These are phyloP conservation scores for Botia kubotai DNA, from an alignment of 2,797 vertebrate genomes.

Conservation along the genomic window DNA sequence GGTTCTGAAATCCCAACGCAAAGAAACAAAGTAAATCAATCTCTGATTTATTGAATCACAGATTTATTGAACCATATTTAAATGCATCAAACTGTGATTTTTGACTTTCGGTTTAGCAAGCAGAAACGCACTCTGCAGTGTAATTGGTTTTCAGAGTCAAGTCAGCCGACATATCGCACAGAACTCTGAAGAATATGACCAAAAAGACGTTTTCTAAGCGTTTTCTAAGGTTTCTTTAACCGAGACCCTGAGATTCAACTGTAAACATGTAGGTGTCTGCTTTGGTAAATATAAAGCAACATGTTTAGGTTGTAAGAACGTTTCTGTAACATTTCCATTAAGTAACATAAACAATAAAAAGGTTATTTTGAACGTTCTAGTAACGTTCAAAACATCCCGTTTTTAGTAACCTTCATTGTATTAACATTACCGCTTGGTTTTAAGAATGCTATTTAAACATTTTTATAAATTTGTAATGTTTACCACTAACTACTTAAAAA, in stretches of 20 bases:
- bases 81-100: slow-evolving; percentile 32
- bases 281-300: not conserved
- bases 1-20: not conserved
- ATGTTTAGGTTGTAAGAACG: no score
- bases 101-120: slow-evolving; percentile 11
- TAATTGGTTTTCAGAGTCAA: slow-evolving; percentile 39
- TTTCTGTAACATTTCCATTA: no score
- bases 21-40: slow-evolving; percentile 28
- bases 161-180: not conserved
- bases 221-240: no score
- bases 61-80: slow-evolving; percentile 36
- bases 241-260: slow-evolving; percentile 8
- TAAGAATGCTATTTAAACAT: no score
- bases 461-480: no score
- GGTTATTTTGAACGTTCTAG: no score
- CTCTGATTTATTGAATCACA: slow-evolving; percentile 37
- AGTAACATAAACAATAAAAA: no score
- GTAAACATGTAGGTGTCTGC: not conserved
- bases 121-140: slow-evolving; percentile 1
- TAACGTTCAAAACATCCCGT: no score
- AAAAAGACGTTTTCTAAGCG: slow-evolving; percentile 16
- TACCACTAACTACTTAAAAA: no score
- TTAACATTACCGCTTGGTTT: no score
- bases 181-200: slow-evolving; percentile 24
- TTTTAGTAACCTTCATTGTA: no score